These are phyloP conservation scores for Eublepharis macularius DNA, from an alignment of 2,113 vertebrate species.

Conservation along the genomic window DNA sequence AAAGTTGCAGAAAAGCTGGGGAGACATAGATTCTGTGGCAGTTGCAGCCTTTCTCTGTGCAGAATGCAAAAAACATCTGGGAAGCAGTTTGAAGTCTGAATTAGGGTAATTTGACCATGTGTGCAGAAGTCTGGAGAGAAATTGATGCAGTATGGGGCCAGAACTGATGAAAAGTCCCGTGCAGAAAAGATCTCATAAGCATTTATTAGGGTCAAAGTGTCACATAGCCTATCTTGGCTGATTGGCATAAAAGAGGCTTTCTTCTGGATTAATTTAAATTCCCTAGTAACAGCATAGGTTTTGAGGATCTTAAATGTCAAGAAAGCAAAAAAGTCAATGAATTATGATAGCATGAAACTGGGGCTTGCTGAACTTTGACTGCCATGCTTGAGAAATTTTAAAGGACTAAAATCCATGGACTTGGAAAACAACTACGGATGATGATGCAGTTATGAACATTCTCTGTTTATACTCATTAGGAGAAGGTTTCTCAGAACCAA, in stretches of 20 bases:
- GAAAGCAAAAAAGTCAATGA: neutral
- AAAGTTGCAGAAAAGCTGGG: too few species aligned
- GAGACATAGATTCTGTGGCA: too few species aligned
- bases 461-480: neutral
- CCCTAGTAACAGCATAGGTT: neutral
- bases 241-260: neutral
- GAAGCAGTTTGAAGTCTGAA: too few species aligned
- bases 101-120: too few species aligned
- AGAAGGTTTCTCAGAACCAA: neutral
- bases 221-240: neutral
- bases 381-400: neutral
- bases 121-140: too few species aligned
- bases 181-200: too few species aligned
- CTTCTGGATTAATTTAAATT: neutral
- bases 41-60: too few species aligned
- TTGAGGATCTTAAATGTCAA: neutral
- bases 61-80: too few species aligned
- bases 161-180: too few species aligned
- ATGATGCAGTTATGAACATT: neutral
- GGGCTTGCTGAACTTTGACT: neutral
- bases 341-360: neutral
- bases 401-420: neutral
- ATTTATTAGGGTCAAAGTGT: neutral
- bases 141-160: too few species aligned
- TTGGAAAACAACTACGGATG: neutral